A percentile compares a stretch with the other conserved stretches of the same genome.
Evolutionary conservation across 2,888 invertebrate genomes (phyloP).

Genomic region (Cryptus armator): DNA sequence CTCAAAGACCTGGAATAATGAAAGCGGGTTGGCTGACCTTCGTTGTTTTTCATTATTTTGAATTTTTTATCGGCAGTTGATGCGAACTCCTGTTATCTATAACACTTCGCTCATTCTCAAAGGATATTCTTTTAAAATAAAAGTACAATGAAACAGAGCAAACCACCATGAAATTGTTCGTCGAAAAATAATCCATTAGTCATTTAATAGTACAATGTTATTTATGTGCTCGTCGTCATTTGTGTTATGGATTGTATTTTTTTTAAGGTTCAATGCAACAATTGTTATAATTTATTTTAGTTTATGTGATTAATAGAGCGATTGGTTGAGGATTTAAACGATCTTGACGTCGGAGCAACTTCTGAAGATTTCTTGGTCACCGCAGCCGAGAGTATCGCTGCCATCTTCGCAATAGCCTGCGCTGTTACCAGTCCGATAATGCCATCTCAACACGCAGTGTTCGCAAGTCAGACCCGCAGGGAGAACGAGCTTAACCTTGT

Average conservation of each 20-base stretch:
- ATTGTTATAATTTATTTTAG: background rate
- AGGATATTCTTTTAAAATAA: no score
- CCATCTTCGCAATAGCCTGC: constrained; percentile 86
- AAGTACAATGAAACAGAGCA: no score
- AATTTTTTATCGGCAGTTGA: background rate
- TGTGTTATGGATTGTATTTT: background rate
- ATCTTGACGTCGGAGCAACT: constrained; percentile 86
- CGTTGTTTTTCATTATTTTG: constrained; percentile 1
- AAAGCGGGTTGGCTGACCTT: background rate
- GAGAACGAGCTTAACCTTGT: constrained; percentile 79
- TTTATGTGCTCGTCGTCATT: background rate
- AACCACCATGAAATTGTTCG: no score
- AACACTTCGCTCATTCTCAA: no score
- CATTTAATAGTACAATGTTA: background rate
- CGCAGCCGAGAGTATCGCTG: constrained; percentile 84
- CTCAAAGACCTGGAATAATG: background rate
- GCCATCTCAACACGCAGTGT: constrained; percentile 87
- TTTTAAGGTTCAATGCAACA: background rate
- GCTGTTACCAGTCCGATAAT: constrained; percentile 86
- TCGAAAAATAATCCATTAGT: background rate
- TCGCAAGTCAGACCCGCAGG: constrained; percentile 85
- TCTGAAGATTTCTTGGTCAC: constrained; percentile 86
- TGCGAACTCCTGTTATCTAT: no score
- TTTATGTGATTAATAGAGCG: background rate
- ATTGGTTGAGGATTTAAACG: background rate